These are phyloP conservation scores for Cryptocephalus moraei DNA, from an alignment of 2,888 invertebrate genomes.

Conservation along the genomic window DNA sequence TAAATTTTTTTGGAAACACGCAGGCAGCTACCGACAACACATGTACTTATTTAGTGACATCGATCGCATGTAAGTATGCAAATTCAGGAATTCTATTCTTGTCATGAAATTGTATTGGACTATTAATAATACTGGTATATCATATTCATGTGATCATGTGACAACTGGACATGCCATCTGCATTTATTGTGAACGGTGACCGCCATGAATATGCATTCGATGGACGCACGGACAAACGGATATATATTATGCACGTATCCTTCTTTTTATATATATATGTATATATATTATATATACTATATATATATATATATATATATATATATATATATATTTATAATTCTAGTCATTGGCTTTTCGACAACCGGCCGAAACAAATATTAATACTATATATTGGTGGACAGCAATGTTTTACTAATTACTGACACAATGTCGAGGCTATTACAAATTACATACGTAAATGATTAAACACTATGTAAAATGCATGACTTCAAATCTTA, in stretches of 20 bases:
- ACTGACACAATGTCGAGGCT: no score
- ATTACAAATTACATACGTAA: no score
- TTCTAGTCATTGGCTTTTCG: not conserved
- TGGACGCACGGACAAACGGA: not conserved
- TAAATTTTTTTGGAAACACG: no score
- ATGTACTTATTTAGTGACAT: not conserved
- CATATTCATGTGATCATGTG: slow-evolving; percentile 24
- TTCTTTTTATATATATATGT: not conserved
- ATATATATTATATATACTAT: no score
- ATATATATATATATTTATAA: not conserved
- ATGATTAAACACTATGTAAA: no score
- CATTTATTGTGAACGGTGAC: slow-evolving; percentile 22
- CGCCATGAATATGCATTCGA: slow-evolving; percentile 22
- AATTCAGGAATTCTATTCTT: slow-evolving; percentile 21
- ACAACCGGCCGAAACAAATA: no score
- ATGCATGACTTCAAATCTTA: no score
- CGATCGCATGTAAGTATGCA: slow-evolving; percentile 12
- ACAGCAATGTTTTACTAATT: no score
- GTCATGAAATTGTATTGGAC: slow-evolving; percentile 21
- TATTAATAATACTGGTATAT: slow-evolving; percentile 22
- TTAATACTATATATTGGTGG: no score
- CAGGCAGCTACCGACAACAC: not conserved
- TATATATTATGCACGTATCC: not conserved
- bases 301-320: not conserved
- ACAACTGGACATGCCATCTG: slow-evolving; percentile 26